phyloP scores from a whole-genome alignment of 2,888 invertebrate genomes.

The Melanargia galathea region DNA sequence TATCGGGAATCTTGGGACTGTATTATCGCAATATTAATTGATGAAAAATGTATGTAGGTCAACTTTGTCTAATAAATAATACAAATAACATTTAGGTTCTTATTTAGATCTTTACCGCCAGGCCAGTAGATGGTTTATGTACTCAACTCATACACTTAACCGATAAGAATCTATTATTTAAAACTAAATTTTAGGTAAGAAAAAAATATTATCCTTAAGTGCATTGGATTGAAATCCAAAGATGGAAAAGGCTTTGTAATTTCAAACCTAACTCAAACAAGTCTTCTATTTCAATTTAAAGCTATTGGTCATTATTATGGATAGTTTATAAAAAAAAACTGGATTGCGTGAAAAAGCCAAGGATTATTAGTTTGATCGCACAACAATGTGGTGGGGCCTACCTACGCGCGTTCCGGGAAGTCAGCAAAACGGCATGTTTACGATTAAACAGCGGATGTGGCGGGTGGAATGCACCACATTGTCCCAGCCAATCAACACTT shows the following conservation, averaged over 20 bases:
- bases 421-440: constrained; percentile 64
- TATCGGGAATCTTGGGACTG: constrained; percentile 33
- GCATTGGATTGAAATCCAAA: not conserved
- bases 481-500: constrained; percentile 54
- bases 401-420: constrained; percentile 74
- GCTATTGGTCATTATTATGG: not conserved
- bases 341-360: constrained; percentile 9
- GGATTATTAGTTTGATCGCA: constrained; percentile 41
- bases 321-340: not conserved
- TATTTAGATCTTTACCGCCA: not conserved
- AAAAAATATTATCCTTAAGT: not conserved
- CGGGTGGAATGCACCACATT: constrained; percentile 60
- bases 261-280: not conserved
- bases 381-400: constrained; percentile 58
- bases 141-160: no score
- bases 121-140: no score
- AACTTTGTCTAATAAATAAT: constrained; percentile 7
- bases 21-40: constrained; percentile 17
- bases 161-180: not conserved
- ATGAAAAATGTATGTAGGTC: constrained; percentile 16
- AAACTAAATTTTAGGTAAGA: no score
- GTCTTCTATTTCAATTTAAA: not conserved
- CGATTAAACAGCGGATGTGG: constrained; percentile 71
- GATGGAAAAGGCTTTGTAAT: not conserved
- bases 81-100: not conserved